Evolutionary conservation across 2,888 invertebrate species (phyloP).

Genomic region (Rhamphomyia laevipes): DNA sequence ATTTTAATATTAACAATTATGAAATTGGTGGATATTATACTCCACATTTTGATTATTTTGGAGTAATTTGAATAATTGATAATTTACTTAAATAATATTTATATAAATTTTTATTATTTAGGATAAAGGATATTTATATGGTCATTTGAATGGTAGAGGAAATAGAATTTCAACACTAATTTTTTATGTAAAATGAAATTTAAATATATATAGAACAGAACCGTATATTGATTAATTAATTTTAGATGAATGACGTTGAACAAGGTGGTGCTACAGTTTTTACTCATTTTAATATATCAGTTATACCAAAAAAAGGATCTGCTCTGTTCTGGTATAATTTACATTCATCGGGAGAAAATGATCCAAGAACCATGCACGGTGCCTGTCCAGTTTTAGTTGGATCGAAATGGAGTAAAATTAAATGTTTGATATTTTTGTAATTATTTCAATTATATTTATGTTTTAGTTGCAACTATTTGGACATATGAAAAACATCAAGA

Average conservation of each 20-base stretch:
- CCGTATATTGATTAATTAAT: background rate
- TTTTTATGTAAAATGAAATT: slow-evolving; percentile 7
- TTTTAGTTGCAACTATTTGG: slow-evolving; percentile 73
- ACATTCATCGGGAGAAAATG: slow-evolving; percentile 25
- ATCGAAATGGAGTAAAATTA: slow-evolving; percentile 28
- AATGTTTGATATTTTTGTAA: background rate
- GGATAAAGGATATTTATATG: background rate
- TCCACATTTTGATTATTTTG: slow-evolving; percentile 45
- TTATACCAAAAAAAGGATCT: slow-evolving; percentile 70
- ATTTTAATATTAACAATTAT: slow-evolving; percentile 54
- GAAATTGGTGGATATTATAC: slow-evolving; percentile 61
- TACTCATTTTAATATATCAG: slow-evolving; percentile 67
- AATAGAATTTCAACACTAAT: slow-evolving; percentile 8
- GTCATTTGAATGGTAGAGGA: background rate
- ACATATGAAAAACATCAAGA: slow-evolving; percentile 75
- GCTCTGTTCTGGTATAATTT: slow-evolving; percentile 34
- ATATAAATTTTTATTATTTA: slow-evolving; percentile 4
- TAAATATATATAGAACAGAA: background rate
- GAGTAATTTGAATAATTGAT: slow-evolving; percentile 4
- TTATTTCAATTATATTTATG: slow-evolving; percentile 12
- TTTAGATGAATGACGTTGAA: slow-evolving; percentile 89
- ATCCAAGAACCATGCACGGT: slow-evolving; percentile 29
- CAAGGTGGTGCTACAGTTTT: slow-evolving; percentile 98
- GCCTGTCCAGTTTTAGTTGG: slow-evolving; percentile 30
- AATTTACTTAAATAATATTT: background rate